Base-by-base conservation (phyloP, 2,888 invertebrate genomes). In the Acanthosepion esculentum region DNA sequence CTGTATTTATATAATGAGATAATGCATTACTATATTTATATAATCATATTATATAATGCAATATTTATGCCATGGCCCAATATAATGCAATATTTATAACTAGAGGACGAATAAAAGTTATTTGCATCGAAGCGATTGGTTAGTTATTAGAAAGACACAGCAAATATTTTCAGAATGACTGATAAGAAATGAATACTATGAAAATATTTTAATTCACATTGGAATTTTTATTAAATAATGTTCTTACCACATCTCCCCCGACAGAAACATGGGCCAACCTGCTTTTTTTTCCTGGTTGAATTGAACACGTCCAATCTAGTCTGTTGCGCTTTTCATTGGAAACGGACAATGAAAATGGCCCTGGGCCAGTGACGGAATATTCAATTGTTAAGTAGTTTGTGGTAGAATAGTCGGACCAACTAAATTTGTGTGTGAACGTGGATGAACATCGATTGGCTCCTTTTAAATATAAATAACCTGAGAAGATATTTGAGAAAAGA, bases 271-370 rank as follows among this genome's bases (percentile, higher is more conserved):
- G n/a, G 0, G 78, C 78, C n/a, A 12, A 12, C 15, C 78, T 78
- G 33, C 23, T 78, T 78, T 23, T 33, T 15, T 33, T 33, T 15
- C 78, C n/a, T 4, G 78, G n/a, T 15, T 78, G 33, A 78, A 78
- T n/a, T 15, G n/a, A 5, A 33, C 78, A 78, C 12, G 33, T 33
- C 78, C 78, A 78, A 33, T n/a, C 15, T 78, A 5, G 1, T 26
- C 0, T 20, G 0, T 15, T 15, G 2, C 15, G 2, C 1, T 12
- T 0, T 0, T n/a, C 18, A 15, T n/a, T 15, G 12, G n/a, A n/a
- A 78, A n/a, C 78, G 12, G 20, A 12, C 78, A 78, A 33, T 10
- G 10, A 5, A n/a, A 78, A 78, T 78, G 78, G 78, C 18, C 78
- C 78, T 10, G n/a, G 78, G 3, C 78, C 78, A n/a, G 10, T n/a